Conservation (phyloP, 2,888 invertebrate species). For the Drosophila multiciliata region DNA sequence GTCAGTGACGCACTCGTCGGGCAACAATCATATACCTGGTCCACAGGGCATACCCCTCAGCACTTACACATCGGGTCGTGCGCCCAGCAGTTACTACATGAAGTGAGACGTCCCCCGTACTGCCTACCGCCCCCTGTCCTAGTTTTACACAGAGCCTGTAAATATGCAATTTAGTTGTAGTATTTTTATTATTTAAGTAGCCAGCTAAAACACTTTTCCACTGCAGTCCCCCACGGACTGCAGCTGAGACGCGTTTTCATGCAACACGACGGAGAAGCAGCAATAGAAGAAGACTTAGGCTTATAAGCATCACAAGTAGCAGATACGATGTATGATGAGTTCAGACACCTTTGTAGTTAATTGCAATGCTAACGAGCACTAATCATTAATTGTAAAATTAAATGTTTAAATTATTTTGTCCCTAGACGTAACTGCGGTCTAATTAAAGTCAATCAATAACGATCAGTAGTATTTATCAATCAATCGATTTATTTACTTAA, state of each 20-base stretch:
- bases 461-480: conserved; percentile 44
- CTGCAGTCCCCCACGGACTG: conserved; percentile 66
- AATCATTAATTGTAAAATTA: conserved; percentile 68
- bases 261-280: conserved; percentile 12
- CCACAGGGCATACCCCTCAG: conserved; percentile 91
- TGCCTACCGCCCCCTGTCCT: neutral
- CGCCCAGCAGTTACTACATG: conserved; percentile 86
- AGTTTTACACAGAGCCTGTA: conserved; percentile 53
- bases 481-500: conserved; percentile 30
- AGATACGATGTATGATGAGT: conserved; percentile 18
- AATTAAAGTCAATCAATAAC: conserved; percentile 42
- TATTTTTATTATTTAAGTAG: conserved; percentile 27
- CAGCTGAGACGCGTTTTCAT: conserved; percentile 72
- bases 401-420: conserved; percentile 63
- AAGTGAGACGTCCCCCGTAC: conserved; percentile 65
- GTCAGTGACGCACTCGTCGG: conserved; percentile 86
- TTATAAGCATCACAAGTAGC: conserved; percentile 11
- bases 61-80: conserved; percentile 92
- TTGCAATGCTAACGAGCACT: conserved; percentile 63
- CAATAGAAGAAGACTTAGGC: conserved; percentile 45
- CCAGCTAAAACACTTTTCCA: conserved; percentile 68
- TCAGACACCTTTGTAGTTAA: conserved; percentile 33
- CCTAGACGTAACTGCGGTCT: conserved; percentile 42
- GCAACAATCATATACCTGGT: conserved; percentile 86
- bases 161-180: conserved; percentile 53